These are phyloP conservation scores for Falco concolor DNA, from an alignment of 2,797 vertebrate species.

Conservation along the genomic window DNA sequence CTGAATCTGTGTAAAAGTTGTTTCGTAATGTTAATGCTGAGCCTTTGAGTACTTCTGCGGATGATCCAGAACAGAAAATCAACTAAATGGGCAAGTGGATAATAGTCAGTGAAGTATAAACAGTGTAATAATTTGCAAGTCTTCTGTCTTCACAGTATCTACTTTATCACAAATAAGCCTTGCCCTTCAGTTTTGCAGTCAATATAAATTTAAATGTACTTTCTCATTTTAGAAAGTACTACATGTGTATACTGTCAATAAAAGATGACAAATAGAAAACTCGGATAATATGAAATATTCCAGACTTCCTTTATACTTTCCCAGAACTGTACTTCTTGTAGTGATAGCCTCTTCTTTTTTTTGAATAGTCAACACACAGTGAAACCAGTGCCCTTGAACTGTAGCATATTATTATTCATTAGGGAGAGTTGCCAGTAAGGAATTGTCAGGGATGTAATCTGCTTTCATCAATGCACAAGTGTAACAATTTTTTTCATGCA, in stretches of 20 bases:
- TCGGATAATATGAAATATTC: neutral
- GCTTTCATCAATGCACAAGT: neutral
- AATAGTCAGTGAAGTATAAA: neutral
- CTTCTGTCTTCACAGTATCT: neutral
- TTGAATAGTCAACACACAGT: neutral
- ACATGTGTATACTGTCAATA: neutral
- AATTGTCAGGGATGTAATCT: neutral
- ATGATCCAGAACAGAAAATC: neutral
- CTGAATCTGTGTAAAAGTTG: neutral
- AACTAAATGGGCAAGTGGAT: neutral
- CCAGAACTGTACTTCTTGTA: neutral
- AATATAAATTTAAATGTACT: neutral
- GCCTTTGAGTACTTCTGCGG: neutral
- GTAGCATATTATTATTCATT: neutral
- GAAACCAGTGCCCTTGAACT: neutral
- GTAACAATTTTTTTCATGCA: constrained; percentile 7
- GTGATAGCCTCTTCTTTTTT: neutral
- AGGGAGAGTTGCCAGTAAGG: neutral
- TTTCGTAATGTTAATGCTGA: neutral
- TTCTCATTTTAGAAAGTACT: neutral
- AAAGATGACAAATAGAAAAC: neutral
- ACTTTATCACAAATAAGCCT: neutral
- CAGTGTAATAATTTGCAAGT: neutral
- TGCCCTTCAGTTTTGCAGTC: neutral
- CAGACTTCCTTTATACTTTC: neutral